Percentiles rank a stretch among this genome's conserved stretches.
phyloP scores from a whole-genome alignment of 2,113 vertebrate genomes.

The Anser brachyrhynchus region DNA sequence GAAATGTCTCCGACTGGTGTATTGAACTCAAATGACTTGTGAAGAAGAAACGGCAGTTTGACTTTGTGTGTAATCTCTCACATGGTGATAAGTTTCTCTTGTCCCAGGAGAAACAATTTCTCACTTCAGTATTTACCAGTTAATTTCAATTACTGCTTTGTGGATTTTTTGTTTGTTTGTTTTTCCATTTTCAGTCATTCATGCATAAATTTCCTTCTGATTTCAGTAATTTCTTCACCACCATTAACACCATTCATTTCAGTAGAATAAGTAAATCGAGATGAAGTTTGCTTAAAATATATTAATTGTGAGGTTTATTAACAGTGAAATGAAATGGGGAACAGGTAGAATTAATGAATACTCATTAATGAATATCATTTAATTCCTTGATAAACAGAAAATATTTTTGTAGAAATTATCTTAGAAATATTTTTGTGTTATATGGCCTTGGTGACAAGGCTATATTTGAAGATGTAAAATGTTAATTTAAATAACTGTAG shows the following conservation, averaged over 20 bases:
- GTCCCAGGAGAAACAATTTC: conserved; percentile 4
- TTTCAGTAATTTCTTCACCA: background rate
- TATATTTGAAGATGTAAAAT: background rate
- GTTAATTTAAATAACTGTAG: background rate
- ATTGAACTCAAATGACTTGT: conserved; percentile 3
- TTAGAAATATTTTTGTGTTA: background rate
- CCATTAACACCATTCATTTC: background rate
- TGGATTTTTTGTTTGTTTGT: background rate
- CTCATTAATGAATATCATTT: background rate
- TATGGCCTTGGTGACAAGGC: background rate
- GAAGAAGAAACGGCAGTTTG: conserved; percentile 14
- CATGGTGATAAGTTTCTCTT: background rate
- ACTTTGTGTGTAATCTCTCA: background rate
- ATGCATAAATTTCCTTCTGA: background rate
- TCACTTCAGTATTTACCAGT: conserved; percentile 5
- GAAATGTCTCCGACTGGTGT: background rate
- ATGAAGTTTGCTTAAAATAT: background rate
- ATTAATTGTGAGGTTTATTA: background rate
- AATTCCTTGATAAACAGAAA: background rate
- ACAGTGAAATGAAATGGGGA: background rate
- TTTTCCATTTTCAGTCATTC: background rate
- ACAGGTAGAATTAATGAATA: background rate
- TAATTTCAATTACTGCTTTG: conserved; percentile 6
- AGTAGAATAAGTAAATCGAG: background rate
- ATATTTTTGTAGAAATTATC: background rate